These are phyloP conservation scores for Leptogaster cylindrica DNA, from an alignment of 2,888 invertebrate species.

Conservation along the genomic window DNA sequence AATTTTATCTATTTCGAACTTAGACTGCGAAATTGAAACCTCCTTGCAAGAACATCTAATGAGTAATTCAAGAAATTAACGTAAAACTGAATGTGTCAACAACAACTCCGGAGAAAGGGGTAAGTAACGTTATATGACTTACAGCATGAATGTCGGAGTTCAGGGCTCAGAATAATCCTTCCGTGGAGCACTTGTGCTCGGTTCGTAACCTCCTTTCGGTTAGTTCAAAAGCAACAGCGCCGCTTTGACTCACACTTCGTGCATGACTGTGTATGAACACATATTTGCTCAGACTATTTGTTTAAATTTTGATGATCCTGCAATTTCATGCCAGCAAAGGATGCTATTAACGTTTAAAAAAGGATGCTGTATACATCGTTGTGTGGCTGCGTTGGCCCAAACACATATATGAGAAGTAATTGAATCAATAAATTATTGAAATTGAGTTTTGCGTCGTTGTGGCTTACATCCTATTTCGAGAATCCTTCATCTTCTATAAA, in stretches of 20 bases:
- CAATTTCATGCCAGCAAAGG: conserved; percentile 14
- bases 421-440: too few species aligned
- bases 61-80: conserved; percentile 33
- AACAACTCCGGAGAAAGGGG: conserved; percentile 8
- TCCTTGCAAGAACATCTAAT: conserved; percentile 24
- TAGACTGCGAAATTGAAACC: conserved; percentile 1
- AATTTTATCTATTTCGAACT: conserved; percentile 7
- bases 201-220: not conserved
- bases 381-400: too few species aligned
- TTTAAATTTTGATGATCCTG: conserved; percentile 24
- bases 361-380: too few species aligned
- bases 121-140: not conserved
- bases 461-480: too few species aligned
- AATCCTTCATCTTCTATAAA: too few species aligned
- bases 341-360: not conserved
- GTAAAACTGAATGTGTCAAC: conserved; percentile 30
- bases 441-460: too few species aligned
- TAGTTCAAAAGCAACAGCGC: conserved; percentile 18
- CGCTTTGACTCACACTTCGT: conserved; percentile 9
- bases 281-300: conserved; percentile 36
- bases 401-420: too few species aligned
- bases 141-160: not conserved
- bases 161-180: conserved; percentile 11
- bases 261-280: conserved; percentile 5
- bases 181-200: conserved; percentile 1